Conservation (phyloP, 2,113 vertebrate species). For the Strigops habroptila region DNA sequence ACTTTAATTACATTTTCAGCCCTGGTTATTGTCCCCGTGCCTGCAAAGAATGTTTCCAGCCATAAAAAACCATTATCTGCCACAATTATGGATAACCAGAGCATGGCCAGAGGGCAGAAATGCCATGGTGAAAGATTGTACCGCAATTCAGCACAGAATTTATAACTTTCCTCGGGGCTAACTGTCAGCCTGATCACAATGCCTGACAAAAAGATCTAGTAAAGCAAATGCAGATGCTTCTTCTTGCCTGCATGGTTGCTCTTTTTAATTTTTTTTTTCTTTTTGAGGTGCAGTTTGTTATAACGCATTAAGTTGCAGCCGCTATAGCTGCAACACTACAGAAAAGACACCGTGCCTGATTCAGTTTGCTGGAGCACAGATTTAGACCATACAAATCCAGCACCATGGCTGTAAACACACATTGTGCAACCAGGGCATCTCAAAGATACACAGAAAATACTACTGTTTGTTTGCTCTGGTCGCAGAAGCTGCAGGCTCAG, state of each 20-base stretch:
- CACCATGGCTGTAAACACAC: background rate
- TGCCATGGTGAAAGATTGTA: conserved; percentile 74
- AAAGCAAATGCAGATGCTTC: conserved; percentile 62
- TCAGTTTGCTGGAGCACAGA: background rate
- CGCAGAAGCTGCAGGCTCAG: background rate
- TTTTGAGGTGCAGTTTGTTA: conserved; percentile 44
- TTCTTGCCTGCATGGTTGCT: conserved; percentile 58
- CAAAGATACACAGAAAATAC: background rate
- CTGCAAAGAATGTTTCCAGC: conserved; percentile 75
- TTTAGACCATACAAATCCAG: background rate
- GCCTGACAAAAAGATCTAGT: conserved; percentile 63
- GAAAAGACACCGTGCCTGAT: accelerated
- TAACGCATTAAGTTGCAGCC: background rate
- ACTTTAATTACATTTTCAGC: conserved; percentile 74
- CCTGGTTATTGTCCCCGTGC: conserved; percentile 70
- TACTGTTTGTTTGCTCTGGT: background rate
- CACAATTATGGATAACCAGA: conserved; percentile 75
- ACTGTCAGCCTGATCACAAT: conserved; percentile 73
- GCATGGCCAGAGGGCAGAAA: conserved; percentile 68
- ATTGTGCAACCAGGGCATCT: background rate
- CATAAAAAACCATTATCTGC: conserved; percentile 76
- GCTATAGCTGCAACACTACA: background rate
- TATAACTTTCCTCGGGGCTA: conserved; percentile 73
- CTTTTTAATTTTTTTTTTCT: conserved; percentile 17
- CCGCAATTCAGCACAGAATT: conserved; percentile 72